Percentiles rank a stretch among this genome's conserved stretches.
These are phyloP conservation scores for Passer montanus DNA, from an alignment of 2,113 vertebrate genomes.

Conservation along the genomic window DNA sequence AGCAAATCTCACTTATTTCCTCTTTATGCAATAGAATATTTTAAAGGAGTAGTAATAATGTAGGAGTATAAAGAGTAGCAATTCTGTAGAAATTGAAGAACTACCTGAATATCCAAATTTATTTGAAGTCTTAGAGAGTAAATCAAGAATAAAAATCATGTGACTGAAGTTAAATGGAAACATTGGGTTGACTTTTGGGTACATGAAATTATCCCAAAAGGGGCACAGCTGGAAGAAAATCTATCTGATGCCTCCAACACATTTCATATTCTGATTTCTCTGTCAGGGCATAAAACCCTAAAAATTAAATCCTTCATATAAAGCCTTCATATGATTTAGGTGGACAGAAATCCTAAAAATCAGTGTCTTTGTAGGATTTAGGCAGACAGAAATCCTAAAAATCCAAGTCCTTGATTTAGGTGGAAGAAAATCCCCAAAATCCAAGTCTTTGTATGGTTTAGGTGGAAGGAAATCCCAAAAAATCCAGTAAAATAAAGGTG, in stretches of 20 bases:
- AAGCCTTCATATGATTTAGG: not conserved
- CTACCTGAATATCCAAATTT: not conserved
- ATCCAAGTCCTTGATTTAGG: no score
- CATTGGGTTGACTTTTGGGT: slow-evolving; percentile 71
- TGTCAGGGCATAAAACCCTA: slow-evolving; percentile 39
- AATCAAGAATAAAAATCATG: not conserved
- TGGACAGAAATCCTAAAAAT: not conserved
- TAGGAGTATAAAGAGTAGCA: no score
- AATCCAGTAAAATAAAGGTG: not conserved
- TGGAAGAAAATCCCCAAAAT: not conserved
- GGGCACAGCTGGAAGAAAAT: not conserved
- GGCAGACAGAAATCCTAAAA: not conserved
- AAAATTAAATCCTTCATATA: not conserved
- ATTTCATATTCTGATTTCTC: slow-evolving; percentile 75
- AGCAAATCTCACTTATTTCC: not conserved
- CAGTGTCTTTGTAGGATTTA: not conserved
- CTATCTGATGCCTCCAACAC: slow-evolving; percentile 82
- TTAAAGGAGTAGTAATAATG: not conserved
- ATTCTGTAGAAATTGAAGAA: not conserved
- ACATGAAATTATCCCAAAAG: slow-evolving; percentile 72
- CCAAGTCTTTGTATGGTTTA: not conserved
- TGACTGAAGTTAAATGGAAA: slow-evolving; percentile 63
- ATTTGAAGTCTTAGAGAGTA: not conserved
- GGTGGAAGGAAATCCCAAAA: not conserved
- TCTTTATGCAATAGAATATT: not conserved